phyloP scores from a whole-genome alignment of 2,888 invertebrate species.

The Eilema griseolum region DNA sequence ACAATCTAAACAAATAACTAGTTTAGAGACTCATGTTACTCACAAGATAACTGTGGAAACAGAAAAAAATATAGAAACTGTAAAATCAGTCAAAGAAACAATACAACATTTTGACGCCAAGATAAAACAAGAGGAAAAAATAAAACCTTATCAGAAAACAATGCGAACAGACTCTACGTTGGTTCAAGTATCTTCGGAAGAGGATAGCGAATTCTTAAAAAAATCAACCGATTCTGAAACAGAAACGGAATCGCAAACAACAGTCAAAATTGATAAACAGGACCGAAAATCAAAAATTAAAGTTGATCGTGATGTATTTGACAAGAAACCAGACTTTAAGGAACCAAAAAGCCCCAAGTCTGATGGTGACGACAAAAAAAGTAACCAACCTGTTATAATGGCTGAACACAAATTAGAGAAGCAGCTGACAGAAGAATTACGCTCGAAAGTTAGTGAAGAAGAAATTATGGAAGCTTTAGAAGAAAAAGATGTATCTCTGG shows the following conservation, averaged over 20 bases:
- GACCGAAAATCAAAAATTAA: slow-evolving; percentile 65
- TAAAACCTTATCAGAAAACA: slow-evolving; percentile 74
- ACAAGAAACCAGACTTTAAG: slow-evolving; percentile 64
- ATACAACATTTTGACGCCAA: slow-evolving; percentile 81
- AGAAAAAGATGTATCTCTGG: slow-evolving; percentile 73
- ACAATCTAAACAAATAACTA: slow-evolving; percentile 79
- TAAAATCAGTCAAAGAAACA: slow-evolving; percentile 82
- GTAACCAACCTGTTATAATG: slow-evolving; percentile 54
- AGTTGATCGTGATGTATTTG: slow-evolving; percentile 60
- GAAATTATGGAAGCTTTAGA: slow-evolving; percentile 73
- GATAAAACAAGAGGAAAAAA: slow-evolving; percentile 74
- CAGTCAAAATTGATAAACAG: slow-evolving; percentile 76
- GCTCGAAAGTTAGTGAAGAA: slow-evolving; percentile 73
- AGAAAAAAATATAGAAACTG: slow-evolving; percentile 68
- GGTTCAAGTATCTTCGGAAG: slow-evolving; percentile 84
- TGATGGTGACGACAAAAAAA: slow-evolving; percentile 64
- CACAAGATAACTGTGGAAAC: slow-evolving; percentile 68
- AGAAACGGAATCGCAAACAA: slow-evolving; percentile 85
- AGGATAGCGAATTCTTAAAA: slow-evolving; percentile 84
- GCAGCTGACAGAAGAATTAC: slow-evolving; percentile 69
- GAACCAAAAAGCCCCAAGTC: slow-evolving; percentile 57
- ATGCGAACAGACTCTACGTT: slow-evolving; percentile 84
- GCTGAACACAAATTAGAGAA: slow-evolving; percentile 68
- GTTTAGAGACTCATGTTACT: slow-evolving; percentile 63
- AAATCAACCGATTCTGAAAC: slow-evolving; percentile 86